Evolutionary conservation across 2,888 invertebrate genomes (phyloP), one percentile per base, ranked within the genome.

Genomic region (Antitype chi): DNA sequence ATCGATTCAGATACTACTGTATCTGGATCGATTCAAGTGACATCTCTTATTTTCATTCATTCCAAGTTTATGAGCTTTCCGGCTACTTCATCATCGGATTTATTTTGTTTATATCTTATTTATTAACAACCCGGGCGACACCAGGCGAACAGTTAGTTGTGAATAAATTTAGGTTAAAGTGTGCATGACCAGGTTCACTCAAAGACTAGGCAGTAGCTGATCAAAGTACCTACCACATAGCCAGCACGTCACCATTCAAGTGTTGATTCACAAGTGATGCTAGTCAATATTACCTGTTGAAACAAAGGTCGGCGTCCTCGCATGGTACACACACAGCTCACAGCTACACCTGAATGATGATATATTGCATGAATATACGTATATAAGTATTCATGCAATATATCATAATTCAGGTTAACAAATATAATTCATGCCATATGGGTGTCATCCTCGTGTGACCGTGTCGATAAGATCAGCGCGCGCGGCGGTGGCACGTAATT

Each of bases 401-500:
- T 5, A 38, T 73, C n/a, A 52, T 8, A 23, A 20, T 15, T 20
- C n/a, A 28, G 20, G 60, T 7, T 38, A 43, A 20, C 63, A 75
- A 62, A 49, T 52, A 43, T 49, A 62, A 52, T 13, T 28, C n/a
- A 38, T 15, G 52, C 63, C 57, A 17, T 81, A 60, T 69, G 64
- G 57, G 49, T 68, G 64, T 66, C 82, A 60, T 49, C 53, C 32
- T 52, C 62, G 57, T 68, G 67, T 70, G 70, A 67, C 57, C n/a
- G 43, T 63, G 23, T 59, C 38, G 76, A 80, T 76, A 81, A 49
- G 13, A 81, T 81, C 81, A 11, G 57, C 47, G 66, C 66, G 43
- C 49, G 60, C n/a, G 38, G 55, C 47, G 49, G 49, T 57, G 25
- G 52, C 64, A 57, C 52, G 15, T 79, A 63, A 72, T 72, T 25